A percentile compares a stretch with the other conserved stretches of the same genome.
Conservation (phyloP, 2,113 vertebrate genomes). For the Ardeotis arabs region DNA sequence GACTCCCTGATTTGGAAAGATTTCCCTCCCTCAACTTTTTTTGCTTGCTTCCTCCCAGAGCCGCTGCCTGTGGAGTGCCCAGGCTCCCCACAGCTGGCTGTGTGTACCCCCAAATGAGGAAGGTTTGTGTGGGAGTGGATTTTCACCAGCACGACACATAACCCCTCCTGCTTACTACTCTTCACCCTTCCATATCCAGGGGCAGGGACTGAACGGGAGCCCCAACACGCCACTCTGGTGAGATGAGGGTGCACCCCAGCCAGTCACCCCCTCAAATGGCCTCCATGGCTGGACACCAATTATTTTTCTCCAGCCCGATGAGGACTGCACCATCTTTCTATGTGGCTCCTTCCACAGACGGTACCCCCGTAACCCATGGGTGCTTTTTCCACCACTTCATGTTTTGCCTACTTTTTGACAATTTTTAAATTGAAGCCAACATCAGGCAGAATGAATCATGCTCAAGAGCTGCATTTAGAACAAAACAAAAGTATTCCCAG, state of each 20-base stretch:
- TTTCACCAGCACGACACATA: not conserved
- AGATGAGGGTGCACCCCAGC: not conserved
- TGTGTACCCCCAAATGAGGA: not conserved
- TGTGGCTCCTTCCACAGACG: not conserved
- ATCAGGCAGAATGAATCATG: not conserved
- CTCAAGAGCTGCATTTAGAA: not conserved
- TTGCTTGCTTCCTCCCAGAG: not conserved
- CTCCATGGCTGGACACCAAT: not conserved
- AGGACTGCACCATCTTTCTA: not conserved
- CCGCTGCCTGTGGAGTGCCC: not conserved
- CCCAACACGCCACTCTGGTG: accelerated
- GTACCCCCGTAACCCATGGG: accelerated
- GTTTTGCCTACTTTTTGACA: not conserved
- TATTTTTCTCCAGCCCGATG: not conserved
- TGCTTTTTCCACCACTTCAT: not conserved
- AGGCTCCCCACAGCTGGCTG: not conserved
- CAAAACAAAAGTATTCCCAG: not conserved
- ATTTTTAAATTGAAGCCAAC: not conserved
- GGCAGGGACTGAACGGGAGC: not conserved
- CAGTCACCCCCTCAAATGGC: not conserved
- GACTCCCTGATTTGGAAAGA: not conserved
- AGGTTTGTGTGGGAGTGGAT: not conserved
- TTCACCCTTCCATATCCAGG: not conserved
- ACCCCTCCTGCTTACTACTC: not conserved
- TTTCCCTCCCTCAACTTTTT: not conserved